Evolutionary conservation across 2,888 invertebrate species (phyloP).

Genomic region (Yponomeuta malinellus): DNA sequence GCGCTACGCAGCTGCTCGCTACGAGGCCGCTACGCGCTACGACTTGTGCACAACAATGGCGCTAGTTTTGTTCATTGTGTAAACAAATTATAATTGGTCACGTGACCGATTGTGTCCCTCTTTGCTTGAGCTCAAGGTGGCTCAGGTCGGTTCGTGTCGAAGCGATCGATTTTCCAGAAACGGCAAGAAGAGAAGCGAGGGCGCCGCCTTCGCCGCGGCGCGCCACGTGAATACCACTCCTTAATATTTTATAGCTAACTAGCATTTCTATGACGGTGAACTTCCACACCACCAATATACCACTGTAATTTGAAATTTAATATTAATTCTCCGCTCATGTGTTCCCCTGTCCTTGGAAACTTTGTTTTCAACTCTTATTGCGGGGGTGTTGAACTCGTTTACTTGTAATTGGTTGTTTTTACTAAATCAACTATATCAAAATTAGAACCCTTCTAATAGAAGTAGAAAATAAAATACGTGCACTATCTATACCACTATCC

Average conservation of each 20-base stretch:
- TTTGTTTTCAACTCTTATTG: slow-evolving; percentile 13
- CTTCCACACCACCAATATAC: slow-evolving; percentile 26
- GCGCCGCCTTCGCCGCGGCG: slow-evolving; percentile 29
- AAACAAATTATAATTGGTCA: background rate
- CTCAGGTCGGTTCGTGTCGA: slow-evolving; percentile 18
- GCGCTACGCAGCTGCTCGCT: background rate
- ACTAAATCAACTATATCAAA: too few species aligned
- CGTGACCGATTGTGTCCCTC: background rate
- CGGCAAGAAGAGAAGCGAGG: slow-evolving; percentile 6
- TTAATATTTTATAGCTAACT: slow-evolving; percentile 65
- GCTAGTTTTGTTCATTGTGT: background rate
- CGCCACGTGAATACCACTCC: slow-evolving; percentile 35
- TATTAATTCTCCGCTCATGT: slow-evolving; percentile 31
- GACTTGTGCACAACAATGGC: background rate
- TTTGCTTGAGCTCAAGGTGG: background rate
- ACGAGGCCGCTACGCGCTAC: background rate
- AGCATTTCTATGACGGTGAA: slow-evolving; percentile 55
- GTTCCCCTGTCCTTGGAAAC: slow-evolving; percentile 11
- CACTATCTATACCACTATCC: too few species aligned
- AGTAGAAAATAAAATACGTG: too few species aligned
- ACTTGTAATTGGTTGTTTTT: background rate
- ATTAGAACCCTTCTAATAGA: too few species aligned
- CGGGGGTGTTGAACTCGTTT: background rate
- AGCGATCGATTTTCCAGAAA: slow-evolving; percentile 58
- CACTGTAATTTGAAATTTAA: slow-evolving; percentile 48